Conservation (phyloP, 2,113 vertebrate genomes). For the Thalassoma bifasciatum region DNA sequence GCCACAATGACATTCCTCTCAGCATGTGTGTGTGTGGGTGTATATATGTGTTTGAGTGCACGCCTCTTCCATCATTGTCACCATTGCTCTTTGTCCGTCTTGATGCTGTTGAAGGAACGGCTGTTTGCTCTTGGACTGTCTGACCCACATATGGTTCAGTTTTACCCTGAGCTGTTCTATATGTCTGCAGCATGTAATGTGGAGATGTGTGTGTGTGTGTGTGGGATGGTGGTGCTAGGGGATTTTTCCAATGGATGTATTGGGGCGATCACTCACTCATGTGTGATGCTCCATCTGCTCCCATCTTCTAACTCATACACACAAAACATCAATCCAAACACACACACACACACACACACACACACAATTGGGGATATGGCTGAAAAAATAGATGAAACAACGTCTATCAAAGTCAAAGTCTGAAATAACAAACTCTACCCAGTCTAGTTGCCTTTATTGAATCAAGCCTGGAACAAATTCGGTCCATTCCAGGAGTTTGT, state of each 20-base stretch:
- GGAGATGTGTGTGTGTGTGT: constrained; percentile 18
- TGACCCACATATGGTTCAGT: constrained; percentile 74
- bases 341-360: constrained; percentile 3
- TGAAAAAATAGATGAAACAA: neutral
- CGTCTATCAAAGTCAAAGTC: neutral
- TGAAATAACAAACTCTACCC: too few relatives aligned
- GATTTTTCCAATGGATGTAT: constrained; percentile 52
- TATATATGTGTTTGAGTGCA: constrained; percentile 35
- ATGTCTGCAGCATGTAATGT: constrained; percentile 18
- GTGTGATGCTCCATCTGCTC: constrained; percentile 71
- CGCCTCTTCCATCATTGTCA: constrained; percentile 71
- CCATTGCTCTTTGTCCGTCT: constrained; percentile 60
- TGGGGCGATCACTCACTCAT: constrained; percentile 57
- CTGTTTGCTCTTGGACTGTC: constrained; percentile 47
- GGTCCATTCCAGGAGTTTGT: neutral
- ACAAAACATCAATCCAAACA: neutral
- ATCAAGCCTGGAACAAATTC: neutral
- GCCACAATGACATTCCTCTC: constrained; percentile 49
- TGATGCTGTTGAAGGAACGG: constrained; percentile 48
- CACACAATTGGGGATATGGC: neutral
- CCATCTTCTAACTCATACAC: constrained; percentile 31
- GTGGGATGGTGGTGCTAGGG: constrained; percentile 14
- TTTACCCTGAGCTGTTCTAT: constrained; percentile 46
- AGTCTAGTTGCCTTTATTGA: neutral
- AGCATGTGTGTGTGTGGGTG: constrained; percentile 9